Conservation (phyloP, 2,888 invertebrate species). For the Pecten maximus region DNA sequence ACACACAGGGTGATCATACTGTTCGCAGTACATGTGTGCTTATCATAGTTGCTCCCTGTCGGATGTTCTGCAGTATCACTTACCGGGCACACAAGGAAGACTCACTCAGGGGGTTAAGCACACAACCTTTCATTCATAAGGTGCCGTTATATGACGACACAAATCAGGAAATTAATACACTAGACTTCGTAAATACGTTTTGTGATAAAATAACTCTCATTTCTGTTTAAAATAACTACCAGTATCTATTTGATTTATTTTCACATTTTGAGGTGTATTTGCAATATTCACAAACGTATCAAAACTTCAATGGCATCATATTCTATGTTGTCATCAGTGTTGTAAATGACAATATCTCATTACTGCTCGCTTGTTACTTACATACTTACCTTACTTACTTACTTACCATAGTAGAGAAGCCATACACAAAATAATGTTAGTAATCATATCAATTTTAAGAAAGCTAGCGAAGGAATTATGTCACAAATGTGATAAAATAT, state of each 20-base stretch:
- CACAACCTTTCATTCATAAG: neutral
- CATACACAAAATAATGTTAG: too few relatives aligned
- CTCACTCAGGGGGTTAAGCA: neutral
- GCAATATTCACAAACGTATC: neutral
- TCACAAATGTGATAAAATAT: too few relatives aligned
- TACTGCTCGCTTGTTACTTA: too few relatives aligned
- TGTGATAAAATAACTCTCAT: neutral
- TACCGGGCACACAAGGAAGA: neutral
- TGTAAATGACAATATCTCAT: too few relatives aligned
- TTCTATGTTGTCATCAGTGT: too few relatives aligned
- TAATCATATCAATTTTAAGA: too few relatives aligned
- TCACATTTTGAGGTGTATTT: neutral
- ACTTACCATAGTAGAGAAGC: too few relatives aligned
- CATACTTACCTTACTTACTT: too few relatives aligned
- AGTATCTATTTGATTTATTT: neutral
- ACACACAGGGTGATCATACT: neutral
- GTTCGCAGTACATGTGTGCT: neutral
- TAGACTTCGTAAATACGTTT: neutral
- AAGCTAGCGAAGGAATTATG: too few relatives aligned
- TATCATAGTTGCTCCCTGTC: neutral
- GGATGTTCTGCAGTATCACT: neutral
- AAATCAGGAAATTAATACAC: neutral
- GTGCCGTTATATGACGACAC: neutral
- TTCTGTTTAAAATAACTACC: neutral
- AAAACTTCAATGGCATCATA: neutral